These are phyloP conservation scores for Sesia bembeciformis DNA, from an alignment of 2,888 invertebrate species.

Conservation along the genomic window DNA sequence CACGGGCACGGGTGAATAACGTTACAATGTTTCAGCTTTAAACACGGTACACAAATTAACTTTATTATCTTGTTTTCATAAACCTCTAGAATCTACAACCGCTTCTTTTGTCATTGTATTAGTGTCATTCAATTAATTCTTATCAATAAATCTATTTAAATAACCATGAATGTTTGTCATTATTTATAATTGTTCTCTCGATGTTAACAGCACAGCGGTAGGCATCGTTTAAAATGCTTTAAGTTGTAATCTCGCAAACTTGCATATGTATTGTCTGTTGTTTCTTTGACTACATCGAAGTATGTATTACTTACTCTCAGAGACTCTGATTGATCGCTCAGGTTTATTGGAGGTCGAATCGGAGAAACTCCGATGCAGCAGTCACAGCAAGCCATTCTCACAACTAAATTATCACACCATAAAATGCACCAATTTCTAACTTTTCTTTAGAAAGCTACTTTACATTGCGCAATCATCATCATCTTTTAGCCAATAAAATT, in stretches of 20 bases:
- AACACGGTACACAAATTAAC: slow-evolving; percentile 14
- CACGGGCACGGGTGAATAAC: slow-evolving; percentile 19
- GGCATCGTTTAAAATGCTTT: not conserved
- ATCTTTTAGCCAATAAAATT: slow-evolving; percentile 8
- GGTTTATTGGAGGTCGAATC: slow-evolving; percentile 84
- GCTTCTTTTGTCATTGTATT: not conserved
- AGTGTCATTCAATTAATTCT: not conserved
- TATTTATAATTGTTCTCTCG: not conserved
- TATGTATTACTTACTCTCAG: slow-evolving; percentile 78
- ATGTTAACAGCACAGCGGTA: not conserved
- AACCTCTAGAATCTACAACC: not conserved
- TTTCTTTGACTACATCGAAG: not conserved
- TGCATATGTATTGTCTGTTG: not conserved
- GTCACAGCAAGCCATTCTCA: slow-evolving; percentile 76
- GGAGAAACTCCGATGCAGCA: slow-evolving; percentile 81
- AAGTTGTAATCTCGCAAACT: not conserved
- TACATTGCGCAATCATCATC: slow-evolving; percentile 51
- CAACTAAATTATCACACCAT: slow-evolving; percentile 33
- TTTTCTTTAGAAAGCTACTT: slow-evolving; percentile 21
- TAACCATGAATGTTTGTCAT: not conserved
- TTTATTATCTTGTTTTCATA: slow-evolving; percentile 15
- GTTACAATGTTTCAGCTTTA: slow-evolving; percentile 28
- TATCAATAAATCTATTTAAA: not conserved
- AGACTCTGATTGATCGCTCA: slow-evolving; percentile 81
- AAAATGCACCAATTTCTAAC: slow-evolving; percentile 38